A percentile compares a stretch with the other conserved stretches of the same genome.
Evolutionary conservation across 2,113 vertebrate species (phyloP).

Genomic region (Ciconia stormi): DNA sequence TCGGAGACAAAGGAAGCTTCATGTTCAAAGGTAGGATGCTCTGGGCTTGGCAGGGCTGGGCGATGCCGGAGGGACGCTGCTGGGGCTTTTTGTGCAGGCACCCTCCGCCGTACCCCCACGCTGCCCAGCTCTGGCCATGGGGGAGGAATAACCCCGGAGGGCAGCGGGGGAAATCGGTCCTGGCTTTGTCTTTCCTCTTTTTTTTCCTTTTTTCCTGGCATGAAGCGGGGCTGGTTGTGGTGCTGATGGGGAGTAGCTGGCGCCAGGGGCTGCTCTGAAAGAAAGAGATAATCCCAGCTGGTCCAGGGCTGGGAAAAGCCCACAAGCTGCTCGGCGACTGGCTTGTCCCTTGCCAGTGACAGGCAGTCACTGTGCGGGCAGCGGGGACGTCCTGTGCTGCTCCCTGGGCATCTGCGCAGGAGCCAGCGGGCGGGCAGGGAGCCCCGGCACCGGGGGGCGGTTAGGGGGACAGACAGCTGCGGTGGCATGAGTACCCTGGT

Average conservation of each 20-base stretch:
- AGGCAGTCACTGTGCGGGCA: neutral
- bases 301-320: neutral
- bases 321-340: neutral
- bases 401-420: neutral
- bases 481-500: neutral
- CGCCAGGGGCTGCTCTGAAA: neutral
- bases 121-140: neutral
- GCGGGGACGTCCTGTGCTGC: neutral
- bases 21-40: slow-evolving; percentile 82
- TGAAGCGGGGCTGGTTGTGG: neutral
- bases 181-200: neutral
- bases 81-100: neutral
- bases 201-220: neutral
- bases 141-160: neutral
- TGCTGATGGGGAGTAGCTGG: neutral
- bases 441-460: neutral
- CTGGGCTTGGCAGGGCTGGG: slow-evolving; percentile 15
- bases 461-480: neutral
- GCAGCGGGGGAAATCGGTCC: neutral
- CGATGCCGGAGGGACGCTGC: neutral
- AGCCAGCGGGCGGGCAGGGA: neutral
- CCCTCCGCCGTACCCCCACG: fast-evolving
- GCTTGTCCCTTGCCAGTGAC: neutral
- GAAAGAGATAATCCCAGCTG: neutral
- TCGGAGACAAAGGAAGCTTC: slow-evolving; percentile 80